Evolutionary conservation across 2,113 vertebrate species (phyloP), one percentile per base, ranked within the genome.

Genomic region (Isurus oxyrinchus): DNA sequence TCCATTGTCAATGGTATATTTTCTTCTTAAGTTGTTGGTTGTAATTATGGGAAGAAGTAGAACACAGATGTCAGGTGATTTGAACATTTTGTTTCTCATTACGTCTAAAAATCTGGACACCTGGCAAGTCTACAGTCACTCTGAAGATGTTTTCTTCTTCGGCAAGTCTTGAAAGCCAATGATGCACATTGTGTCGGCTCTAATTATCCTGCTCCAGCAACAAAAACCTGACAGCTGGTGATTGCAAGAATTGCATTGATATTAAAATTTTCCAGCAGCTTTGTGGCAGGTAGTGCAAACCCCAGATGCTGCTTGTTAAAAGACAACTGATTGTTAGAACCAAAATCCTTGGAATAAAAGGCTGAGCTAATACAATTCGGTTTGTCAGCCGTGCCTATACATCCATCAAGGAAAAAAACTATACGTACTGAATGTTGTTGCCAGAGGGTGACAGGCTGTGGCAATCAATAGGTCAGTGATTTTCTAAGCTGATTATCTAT

Each of bases 211-310:
- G 23, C 94, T 31, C 27, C 44, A 40, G 25, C 40, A 55, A 95
- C 67, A 72, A 16, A 5, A 95, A 95, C 66, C 66, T 95, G 94
- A 55, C 94, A 95, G 94, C 94, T 95, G 94, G 94, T 72, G 94
- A 95, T 72, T 95, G 94, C 94, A 72, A 27, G 94, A 95, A 23
- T 11, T 49, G 40, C 25, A 72, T 72, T 72, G 25, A 76, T 95
- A 95, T 95, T 95, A 72, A 95, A 72, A 95, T 95, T 72, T 95
- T 31, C 66, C 66, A 49, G 49, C 94, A 95, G 44, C 94, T 69
- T 72, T 72, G 49, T 10, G 31, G 94, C 67, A 72, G 44, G 94
- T 35, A 95, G 66, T 27, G 31, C 40, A 67, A 67, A 66, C 40
- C 25, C 66, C 27, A 95, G 49, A 95, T 49, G 35, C 94, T 53